A percentile compares a stretch with the other conserved stretches of the same genome.
These are phyloP conservation scores for Manduca sexta DNA, from an alignment of 1,140 invertebrate species.

Conservation along the genomic window DNA sequence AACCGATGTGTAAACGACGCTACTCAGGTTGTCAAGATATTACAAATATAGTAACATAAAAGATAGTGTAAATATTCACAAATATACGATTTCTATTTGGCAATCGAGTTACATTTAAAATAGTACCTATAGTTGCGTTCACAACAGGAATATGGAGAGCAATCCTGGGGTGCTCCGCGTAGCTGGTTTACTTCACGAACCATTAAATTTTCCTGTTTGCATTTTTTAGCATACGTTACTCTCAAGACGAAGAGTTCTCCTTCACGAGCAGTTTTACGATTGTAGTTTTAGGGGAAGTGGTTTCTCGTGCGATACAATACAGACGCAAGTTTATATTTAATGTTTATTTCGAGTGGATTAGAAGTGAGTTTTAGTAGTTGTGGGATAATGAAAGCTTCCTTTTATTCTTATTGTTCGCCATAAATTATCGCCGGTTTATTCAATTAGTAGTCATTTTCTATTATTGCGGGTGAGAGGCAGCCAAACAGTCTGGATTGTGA, in stretches of 20 bases:
- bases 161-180: conserved; percentile 50
- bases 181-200: conserved; percentile 64
- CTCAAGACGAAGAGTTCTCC: conserved; percentile 37
- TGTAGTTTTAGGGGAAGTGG: conserved; percentile 47
- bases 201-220: conserved; percentile 72
- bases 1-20: too few species aligned
- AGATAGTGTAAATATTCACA: background rate
- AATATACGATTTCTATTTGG: background rate
- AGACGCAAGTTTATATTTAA: conserved; percentile 22
- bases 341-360: conserved; percentile 22
- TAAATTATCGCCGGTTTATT: background rate
- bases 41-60: too few species aligned
- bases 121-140: conserved; percentile 16
- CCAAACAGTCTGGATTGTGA: background rate
- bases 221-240: conserved; percentile 71
- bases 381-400: background rate
- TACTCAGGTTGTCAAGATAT: too few species aligned
- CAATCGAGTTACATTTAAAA: background rate
- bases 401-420: background rate
- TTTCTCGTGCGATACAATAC: conserved; percentile 20
- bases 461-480: background rate
- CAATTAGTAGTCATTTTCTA: conserved; percentile 2
- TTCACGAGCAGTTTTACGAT: conserved; percentile 49
- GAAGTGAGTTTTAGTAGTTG: conserved; percentile 9
- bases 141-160: conserved; percentile 32